Evolutionary conservation across 1,140 invertebrate genomes (phyloP), one percentile per base, ranked within the genome.

Genomic region (Sinella curviseta): DNA sequence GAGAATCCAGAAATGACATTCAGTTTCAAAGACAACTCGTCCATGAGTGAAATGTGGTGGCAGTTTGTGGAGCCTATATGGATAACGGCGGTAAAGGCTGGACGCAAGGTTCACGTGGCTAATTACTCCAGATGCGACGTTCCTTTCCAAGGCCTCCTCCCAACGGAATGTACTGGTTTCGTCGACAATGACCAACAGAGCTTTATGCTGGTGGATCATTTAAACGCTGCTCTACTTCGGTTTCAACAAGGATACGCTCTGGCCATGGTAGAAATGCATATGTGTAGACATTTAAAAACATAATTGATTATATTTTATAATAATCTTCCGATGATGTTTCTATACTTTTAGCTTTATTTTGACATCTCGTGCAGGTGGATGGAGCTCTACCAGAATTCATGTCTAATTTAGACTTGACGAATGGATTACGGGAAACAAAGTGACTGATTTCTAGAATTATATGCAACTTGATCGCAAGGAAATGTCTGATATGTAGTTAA

Each of bases 181-280:
- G n/a, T n/a, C n/a, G n/a, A n/a, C n/a, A n/a, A n/a, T n/a, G n/a
- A n/a, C n/a, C n/a, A n/a, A n/a, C n/a, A n/a, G n/a, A n/a, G n/a
- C n/a, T n/a, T n/a, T n/a, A n/a, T n/a, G n/a, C n/a, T n/a, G n/a
- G 48, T 54, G 26, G 77, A 78, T 35, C 48, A 78, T 54, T 39
- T 78, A 30, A n/a, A n/a, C 26, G 28, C 12, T 73, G 77, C 77
- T 78, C 26, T 78, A 16, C 31, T 70, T 24, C 17, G 77, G 30
- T 26, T 78, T 1, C 33, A 73, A 31, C 31, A 70, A 36, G 77
- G 65, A 14, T 78, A 36, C 54, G 28, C 34, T 17, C 33, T 78
- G n/a, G 77, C 77, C 34, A 70, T 78, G 77, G 77, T 78, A 73
- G 14, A 34, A 17, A 14, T 14, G 12, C 26, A 28, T n/a, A n/a